Evolutionary conservation across 2,888 invertebrate genomes (phyloP), one percentile per base, ranked within the genome.

Genomic region (Cyclophora albipunctata): DNA sequence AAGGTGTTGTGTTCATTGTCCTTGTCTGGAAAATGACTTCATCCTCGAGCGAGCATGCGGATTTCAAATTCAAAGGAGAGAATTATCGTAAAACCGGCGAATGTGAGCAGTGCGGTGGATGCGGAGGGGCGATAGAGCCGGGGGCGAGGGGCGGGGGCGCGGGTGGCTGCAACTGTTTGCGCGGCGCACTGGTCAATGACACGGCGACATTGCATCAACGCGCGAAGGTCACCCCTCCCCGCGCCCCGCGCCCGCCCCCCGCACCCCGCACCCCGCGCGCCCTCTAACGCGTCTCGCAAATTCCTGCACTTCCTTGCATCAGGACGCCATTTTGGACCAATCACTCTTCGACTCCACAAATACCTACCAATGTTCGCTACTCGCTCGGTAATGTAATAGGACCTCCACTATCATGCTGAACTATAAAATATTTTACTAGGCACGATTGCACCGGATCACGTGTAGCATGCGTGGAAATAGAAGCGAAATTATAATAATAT

Each of bases 201-300:
- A 86, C 80, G 77, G 84, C 85, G 87, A 87, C 87, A 85, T 86
- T 86, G 87, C 61, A 61, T 61, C 61, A 61, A 61, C 59, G 61
- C 61, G 61, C 61, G 61, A 61, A 61, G 61, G 67, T 60, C 67
- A 66, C 64, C 58, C 59, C 53, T 63, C 65, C 70, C 63, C 71
- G 65, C 43, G 64, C 74, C 57, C 61, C 63, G 60, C 67, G 54
- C 58, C 55, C 57, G 0, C 56, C 55, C 4, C 57, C 57, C 52
- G 63, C 56, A 64, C 62, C 62, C 53, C 54, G 58, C 58, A 57
- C 58, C 64, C 54, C 58, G 59, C 65, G 51, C 63, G 66, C 68
- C 59, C 67, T 71, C 67, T 68, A 67, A 70, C 64, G 68, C 69
- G 68, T 61, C 73, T 71, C 57, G 73, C 73, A 66, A 74, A 67